phyloP scores from a whole-genome alignment of 2,797 vertebrate genomes.

The Gymnodraco acuticeps region DNA sequence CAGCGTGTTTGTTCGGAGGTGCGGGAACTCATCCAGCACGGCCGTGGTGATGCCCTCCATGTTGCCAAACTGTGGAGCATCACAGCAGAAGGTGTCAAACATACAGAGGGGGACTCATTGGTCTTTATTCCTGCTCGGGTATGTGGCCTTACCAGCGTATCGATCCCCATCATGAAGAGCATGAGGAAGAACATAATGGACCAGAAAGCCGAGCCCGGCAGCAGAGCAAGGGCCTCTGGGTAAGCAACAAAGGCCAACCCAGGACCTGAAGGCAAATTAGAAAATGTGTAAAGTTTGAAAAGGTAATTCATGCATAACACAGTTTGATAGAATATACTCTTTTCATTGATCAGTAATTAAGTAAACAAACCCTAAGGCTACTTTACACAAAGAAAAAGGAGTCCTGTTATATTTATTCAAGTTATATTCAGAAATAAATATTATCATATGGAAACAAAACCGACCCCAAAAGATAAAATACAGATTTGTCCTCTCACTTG shows the following conservation, averaged over 20 bases:
- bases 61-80: constrained; percentile 86
- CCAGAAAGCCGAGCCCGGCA: constrained; percentile 89
- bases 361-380: too few species aligned
- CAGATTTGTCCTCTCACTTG: too few species aligned
- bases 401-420: too few species aligned
- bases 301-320: background rate
- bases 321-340: too few species aligned
- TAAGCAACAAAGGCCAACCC: constrained; percentile 90
- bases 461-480: too few species aligned
- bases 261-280: constrained; percentile 77
- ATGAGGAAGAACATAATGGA: constrained; percentile 90
- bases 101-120: background rate
- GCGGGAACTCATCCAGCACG: constrained; percentile 86
- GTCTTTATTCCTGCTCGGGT: constrained; percentile 1
- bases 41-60: constrained; percentile 90
- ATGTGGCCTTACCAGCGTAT: constrained; percentile 83
- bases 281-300: background rate
- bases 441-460: too few species aligned
- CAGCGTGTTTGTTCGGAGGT: constrained; percentile 75
- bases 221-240: constrained; percentile 89
- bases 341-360: too few species aligned
- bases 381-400: too few species aligned
- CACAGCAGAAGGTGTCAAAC: constrained; percentile 19
- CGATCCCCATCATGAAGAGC: constrained; percentile 89
- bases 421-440: too few species aligned